These are phyloP conservation scores for Himalopsyche phryganea DNA, from an alignment of 1,140 invertebrate species.

Conservation along the genomic window DNA sequence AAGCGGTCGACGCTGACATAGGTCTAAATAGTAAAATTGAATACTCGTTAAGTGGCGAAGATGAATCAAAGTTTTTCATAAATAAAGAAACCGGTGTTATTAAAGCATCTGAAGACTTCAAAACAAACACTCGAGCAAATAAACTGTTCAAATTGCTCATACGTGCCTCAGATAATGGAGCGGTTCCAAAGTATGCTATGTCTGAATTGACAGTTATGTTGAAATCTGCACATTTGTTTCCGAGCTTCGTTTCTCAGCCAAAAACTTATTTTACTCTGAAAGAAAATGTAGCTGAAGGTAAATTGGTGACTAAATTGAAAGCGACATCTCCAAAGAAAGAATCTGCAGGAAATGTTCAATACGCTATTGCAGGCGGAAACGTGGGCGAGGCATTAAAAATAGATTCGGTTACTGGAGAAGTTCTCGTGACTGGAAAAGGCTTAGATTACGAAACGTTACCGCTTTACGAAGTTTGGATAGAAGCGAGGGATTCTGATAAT, in stretches of 20 bases:
- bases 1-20: conserved; percentile 75
- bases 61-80: conserved; percentile 72
- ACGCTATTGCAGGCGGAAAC: conserved; percentile 88
- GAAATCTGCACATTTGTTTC: conserved; percentile 70
- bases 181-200: conserved; percentile 57
- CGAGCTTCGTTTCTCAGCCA: conserved; percentile 64
- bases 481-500: conserved; percentile 80
- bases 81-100: conserved; percentile 79
- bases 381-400: conserved; percentile 80
- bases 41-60: conserved; percentile 74
- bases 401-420: conserved; percentile 72
- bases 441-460: conserved; percentile 86
- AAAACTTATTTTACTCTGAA: conserved; percentile 70
- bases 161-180: conserved; percentile 68
- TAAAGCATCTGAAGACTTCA: conserved; percentile 61
- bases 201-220: conserved; percentile 68
- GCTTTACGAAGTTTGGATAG: conserved; percentile 88
- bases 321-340: conserved; percentile 73
- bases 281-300: conserved; percentile 74
- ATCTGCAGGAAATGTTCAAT: conserved; percentile 64
- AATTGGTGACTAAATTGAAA: conserved; percentile 65
- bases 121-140: conserved; percentile 40
- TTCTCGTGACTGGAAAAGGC: conserved; percentile 70
- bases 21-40: conserved; percentile 74
- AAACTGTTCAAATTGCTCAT: conserved; percentile 71